Evolutionary conservation across 2,797 vertebrate species (phyloP), one percentile per base, ranked within the genome.

Genomic region (Limnodromus scolopaceus): DNA sequence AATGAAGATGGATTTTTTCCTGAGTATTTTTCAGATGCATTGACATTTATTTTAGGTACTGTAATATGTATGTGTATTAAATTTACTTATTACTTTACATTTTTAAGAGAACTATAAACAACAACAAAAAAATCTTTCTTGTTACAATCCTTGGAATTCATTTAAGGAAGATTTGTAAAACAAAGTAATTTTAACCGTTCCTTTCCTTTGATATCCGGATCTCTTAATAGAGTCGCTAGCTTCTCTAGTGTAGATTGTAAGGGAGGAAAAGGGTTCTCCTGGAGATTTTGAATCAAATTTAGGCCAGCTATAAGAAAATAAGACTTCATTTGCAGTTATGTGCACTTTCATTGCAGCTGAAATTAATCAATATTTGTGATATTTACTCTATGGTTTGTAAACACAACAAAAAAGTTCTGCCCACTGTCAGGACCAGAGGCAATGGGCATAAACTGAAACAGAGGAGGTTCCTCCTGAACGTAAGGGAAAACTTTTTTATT

Each of bases 21-120:
- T 46, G 69, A 95, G 76, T 88, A 45, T 87, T 91, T 94, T 90
- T 94, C 65, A 95, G 96, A 89, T 48, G 39, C 34, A 70, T 81
- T 76, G 68, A 84, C 25, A 75, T 76, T 93, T 93, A 68, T 70
- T 71, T 84, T 65, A 94, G 43, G 32, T 80, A 60, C 7, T 48
- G 10, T 68, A 94, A 61, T 80, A 68, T 43, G 15, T 30, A 53
- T 48, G 11, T 28, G 15, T 68, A 53, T 63, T 74, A 63, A 70
- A 91, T 68, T 53, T 74, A 49, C 24, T 46, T 88, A 68, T 70
- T 79, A 77, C 24, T 79, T 93, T 70, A 38, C 1, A 4, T 65
- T 90, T 91, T 3, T 53, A 84, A 78, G 32, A 46, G 69, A 92
- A 57, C 32, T 3, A 8, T 15, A 87, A 13, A 15, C 19, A 78